Evolutionary conservation across 1,140 invertebrate genomes (phyloP).

Genomic region (Nephila pilipes): DNA sequence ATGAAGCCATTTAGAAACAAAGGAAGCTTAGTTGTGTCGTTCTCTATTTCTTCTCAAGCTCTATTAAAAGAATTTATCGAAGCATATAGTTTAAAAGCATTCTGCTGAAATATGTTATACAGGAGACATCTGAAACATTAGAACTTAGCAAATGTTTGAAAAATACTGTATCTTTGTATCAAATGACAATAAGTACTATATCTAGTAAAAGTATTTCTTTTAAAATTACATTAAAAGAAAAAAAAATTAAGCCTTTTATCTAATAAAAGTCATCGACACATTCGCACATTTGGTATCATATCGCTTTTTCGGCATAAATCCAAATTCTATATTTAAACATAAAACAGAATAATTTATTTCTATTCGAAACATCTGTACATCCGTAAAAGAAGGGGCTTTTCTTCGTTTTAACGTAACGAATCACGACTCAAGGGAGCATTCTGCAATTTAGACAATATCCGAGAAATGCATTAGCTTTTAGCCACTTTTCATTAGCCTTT

Average conservation of each 20-base stretch:
- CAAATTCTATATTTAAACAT: not conserved
- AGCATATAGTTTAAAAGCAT: too few species aligned
- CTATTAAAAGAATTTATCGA: too few species aligned
- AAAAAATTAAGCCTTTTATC: constrained; percentile 1
- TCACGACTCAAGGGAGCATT: not conserved
- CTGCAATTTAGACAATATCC: constrained; percentile 44
- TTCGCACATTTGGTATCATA: not conserved
- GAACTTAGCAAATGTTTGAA: too few species aligned
- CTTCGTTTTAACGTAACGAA: constrained; percentile 34
- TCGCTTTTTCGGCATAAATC: not conserved
- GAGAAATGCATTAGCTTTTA: constrained; percentile 56
- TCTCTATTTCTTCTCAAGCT: too few species aligned
- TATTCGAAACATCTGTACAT: constrained; percentile 8
- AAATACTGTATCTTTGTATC: too few species aligned
- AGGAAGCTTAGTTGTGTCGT: too few species aligned
- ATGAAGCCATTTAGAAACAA: too few species aligned
- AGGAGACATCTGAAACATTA: too few species aligned
- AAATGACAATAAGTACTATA: too few species aligned
- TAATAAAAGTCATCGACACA: not conserved
- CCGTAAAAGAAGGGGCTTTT: not conserved
- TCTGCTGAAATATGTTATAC: too few species aligned
- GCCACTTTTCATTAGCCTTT: constrained; percentile 56
- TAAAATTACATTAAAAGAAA: not conserved
- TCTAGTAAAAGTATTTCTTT: too few species aligned
- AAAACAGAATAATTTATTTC: not conserved